A percentile compares a stretch with the other conserved stretches of the same genome.
Evolutionary conservation across 1,140 invertebrate species (phyloP).

Genomic region (Pteromalus puparum): DNA sequence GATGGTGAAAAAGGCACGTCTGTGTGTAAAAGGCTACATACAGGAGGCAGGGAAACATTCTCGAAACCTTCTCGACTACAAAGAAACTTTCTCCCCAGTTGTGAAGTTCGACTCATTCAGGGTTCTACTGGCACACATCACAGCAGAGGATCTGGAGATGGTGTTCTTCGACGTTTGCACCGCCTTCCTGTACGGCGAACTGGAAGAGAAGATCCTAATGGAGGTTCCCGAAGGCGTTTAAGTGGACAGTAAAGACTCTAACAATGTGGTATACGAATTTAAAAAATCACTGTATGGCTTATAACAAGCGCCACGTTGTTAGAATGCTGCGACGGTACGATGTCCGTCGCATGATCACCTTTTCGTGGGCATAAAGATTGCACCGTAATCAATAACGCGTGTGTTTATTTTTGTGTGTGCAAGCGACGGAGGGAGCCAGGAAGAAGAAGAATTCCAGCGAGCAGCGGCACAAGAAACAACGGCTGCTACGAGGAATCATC

Average conservation of each 20-base stretch:
- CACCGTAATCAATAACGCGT: no score
- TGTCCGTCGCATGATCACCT: no score
- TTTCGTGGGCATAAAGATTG: no score
- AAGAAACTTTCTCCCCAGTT: not conserved
- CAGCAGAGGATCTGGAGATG: not conserved
- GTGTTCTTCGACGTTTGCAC: not conserved
- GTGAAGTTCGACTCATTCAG: not conserved
- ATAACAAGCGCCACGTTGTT: conserved; percentile 69
- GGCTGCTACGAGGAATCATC: no score
- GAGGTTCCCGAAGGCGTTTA: conserved; percentile 2
- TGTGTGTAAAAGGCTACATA: not conserved
- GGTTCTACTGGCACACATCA: not conserved
- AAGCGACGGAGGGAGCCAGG: no score
- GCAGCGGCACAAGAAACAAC: no score
- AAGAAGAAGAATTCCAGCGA: no score
- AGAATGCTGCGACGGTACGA: no score
- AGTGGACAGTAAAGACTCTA: not conserved
- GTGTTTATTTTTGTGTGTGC: no score
- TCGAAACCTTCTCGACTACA: not conserved
- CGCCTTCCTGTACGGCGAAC: not conserved
- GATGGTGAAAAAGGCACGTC: not conserved
- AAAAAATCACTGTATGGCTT: conserved; percentile 71
- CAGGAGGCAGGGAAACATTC: not conserved
- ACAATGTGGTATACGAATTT: conserved; percentile 56
- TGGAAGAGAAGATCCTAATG: not conserved